These are phyloP conservation scores for Flexamia atlantica DNA, from an alignment of 2,888 invertebrate genomes.

Conservation along the genomic window DNA sequence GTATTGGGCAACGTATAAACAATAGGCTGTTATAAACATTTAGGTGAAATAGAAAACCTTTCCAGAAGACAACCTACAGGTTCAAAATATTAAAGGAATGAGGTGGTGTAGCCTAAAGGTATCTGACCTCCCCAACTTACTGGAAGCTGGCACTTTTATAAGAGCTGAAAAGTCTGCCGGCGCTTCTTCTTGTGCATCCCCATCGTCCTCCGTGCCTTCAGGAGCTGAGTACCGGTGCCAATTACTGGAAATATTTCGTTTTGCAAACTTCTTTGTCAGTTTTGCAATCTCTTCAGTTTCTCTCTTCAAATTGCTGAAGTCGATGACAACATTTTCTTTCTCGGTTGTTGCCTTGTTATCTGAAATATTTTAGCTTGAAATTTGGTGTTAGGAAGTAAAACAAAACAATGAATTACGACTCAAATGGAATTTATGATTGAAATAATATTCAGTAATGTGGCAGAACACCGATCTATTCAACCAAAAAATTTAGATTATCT, in stretches of 20 bases:
- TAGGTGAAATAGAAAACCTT: too few species aligned
- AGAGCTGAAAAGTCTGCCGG: conserved; percentile 44
- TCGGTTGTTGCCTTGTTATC: background rate
- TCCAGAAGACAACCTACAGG: too few species aligned
- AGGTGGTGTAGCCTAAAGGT: too few species aligned
- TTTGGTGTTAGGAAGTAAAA: too few species aligned
- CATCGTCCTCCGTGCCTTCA: background rate
- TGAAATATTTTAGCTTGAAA: conserved; percentile 3
- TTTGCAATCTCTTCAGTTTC: conserved; percentile 45
- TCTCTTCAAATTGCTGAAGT: conserved; percentile 41
- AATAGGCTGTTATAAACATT: too few species aligned
- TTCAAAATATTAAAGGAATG: too few species aligned
- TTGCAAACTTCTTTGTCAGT: conserved; percentile 36
- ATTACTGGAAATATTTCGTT: conserved; percentile 35
- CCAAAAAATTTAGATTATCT: too few species aligned
- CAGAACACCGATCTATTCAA: too few species aligned
- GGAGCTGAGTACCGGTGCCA: conserved; percentile 37
- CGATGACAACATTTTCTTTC: conserved; percentile 12
- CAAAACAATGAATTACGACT: too few species aligned
- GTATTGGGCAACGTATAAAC: too few species aligned
- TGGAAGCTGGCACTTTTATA: conserved; percentile 15
- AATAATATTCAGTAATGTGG: too few species aligned
- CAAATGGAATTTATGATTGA: too few species aligned
- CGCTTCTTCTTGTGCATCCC: background rate
- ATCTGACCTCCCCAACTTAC: background rate